A percentile compares a stretch with the other conserved stretches of the same genome.
Conservation (phyloP, 2,888 invertebrate genomes). For the Willowsia nigromaculata region DNA sequence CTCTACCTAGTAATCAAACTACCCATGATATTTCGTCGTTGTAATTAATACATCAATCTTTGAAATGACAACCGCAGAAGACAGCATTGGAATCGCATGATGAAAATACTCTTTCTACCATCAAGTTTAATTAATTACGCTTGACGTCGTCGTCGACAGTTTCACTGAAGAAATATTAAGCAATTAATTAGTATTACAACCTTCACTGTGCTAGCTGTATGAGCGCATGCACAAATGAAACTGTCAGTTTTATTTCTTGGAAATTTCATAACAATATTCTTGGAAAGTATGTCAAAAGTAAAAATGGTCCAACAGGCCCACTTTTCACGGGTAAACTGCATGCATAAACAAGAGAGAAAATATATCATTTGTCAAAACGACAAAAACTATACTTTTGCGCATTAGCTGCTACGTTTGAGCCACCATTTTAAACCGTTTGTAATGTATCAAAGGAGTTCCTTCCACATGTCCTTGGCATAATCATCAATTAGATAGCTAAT, state of each 20-base stretch:
- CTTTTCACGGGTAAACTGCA: no score
- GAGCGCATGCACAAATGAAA: neutral
- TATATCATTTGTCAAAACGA: neutral
- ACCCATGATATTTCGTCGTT: neutral
- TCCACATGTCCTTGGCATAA: neutral
- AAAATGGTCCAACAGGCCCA: neutral
- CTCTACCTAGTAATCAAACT: conserved; percentile 9
- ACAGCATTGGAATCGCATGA: neutral
- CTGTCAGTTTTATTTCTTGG: neutral
- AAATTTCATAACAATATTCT: neutral
- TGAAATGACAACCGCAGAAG: conserved; percentile 28
- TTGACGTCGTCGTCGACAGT: neutral
- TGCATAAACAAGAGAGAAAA: neutral
- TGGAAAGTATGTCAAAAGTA: neutral
- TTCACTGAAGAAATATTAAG: conserved; percentile 4
- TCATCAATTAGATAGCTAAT: neutral
- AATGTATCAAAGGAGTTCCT: neutral
- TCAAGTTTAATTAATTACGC: conserved; percentile 10
- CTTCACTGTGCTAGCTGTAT: neutral
- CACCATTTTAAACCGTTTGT: neutral
- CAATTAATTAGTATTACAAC: conserved; percentile 15
- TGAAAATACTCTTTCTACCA: neutral
- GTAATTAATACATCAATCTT: conserved; percentile 64
- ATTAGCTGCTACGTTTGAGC: neutral
- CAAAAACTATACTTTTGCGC: neutral